Conservation (phyloP, 2,797 vertebrate species). For the Decapterus maruadsi region DNA sequence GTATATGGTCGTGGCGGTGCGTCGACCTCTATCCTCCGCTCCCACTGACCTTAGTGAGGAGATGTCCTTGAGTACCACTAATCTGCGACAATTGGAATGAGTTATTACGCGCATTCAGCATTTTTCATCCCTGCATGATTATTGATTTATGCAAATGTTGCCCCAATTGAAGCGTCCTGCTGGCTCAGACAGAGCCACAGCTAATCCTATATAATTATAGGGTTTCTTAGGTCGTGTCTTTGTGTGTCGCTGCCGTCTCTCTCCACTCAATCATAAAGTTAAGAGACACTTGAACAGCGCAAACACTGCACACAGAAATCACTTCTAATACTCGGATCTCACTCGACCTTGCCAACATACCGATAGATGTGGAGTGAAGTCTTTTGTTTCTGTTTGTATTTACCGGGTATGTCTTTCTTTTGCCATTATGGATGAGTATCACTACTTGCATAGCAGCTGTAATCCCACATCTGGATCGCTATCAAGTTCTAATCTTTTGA, state of each 20-base stretch:
- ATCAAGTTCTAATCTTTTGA: slow-evolving; percentile 21
- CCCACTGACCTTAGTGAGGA: slow-evolving; percentile 52
- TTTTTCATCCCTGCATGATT: slow-evolving; percentile 29
- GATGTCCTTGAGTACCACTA: slow-evolving; percentile 55
- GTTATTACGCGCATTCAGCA: slow-evolving; percentile 34
- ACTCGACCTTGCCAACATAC: background rate
- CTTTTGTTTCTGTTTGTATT: background rate
- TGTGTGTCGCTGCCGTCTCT: background rate
- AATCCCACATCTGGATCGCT: slow-evolving; percentile 32
- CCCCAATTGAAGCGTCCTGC: slow-evolving; percentile 36
- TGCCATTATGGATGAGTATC: background rate
- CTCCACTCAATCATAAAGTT: slow-evolving; percentile 29
- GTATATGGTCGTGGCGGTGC: slow-evolving; percentile 6
- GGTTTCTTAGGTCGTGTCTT: slow-evolving; percentile 8
- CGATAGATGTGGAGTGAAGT: background rate
- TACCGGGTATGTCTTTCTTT: background rate
- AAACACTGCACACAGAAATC: background rate
- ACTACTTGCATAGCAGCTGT: background rate
- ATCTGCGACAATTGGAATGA: slow-evolving; percentile 46
- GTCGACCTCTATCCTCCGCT: slow-evolving; percentile 32
- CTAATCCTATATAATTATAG: slow-evolving; percentile 47
- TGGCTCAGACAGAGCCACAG: slow-evolving; percentile 40
- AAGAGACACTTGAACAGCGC: slow-evolving; percentile 9
- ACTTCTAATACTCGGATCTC: background rate
- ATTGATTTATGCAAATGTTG: slow-evolving; percentile 71